These are phyloP conservation scores for Scaptomyza flava DNA, from an alignment of 2,888 invertebrate genomes.

Conservation along the genomic window DNA sequence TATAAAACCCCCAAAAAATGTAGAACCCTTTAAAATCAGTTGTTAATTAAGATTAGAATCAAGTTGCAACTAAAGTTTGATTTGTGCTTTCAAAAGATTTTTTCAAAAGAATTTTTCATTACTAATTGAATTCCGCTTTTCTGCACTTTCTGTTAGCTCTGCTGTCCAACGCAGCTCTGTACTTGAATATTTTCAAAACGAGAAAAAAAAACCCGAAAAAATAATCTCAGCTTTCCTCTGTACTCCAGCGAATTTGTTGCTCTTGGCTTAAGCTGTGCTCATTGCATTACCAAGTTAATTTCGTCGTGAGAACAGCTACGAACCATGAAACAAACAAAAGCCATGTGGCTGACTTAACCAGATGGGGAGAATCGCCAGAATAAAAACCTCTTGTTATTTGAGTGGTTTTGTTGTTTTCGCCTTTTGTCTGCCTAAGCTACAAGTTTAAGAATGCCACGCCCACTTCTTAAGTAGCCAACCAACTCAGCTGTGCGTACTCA, in stretches of 20 bases:
- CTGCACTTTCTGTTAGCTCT: conserved; percentile 8
- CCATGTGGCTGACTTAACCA: conserved; percentile 69
- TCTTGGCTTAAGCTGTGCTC: conserved; percentile 47
- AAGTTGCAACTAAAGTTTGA: not conserved
- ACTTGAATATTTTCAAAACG: conserved; percentile 47
- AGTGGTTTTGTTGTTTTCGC: conserved; percentile 43
- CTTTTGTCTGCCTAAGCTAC: conserved; percentile 56
- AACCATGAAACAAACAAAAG: conserved; percentile 31
- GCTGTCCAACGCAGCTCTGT: conserved; percentile 36
- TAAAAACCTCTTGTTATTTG: conserved; percentile 32
- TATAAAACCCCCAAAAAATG: not conserved
- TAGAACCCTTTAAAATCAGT: not conserved
- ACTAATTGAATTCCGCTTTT: conserved; percentile 10
- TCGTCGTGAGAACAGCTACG: conserved; percentile 54
- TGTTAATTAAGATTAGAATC: not conserved
- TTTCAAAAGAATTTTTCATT: conserved; percentile 26
- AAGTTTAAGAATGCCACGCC: conserved; percentile 43
- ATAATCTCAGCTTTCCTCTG: not conserved
- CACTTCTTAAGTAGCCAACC: not conserved
- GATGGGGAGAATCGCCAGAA: conserved; percentile 60
- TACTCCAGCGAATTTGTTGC: conserved; percentile 17
- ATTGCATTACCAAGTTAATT: conserved; percentile 65
- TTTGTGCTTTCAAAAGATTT: not conserved
- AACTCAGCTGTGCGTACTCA: conserved; percentile 66
- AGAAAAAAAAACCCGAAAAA: conserved; percentile 15